Percentiles rank a stretch among this genome's conserved stretches.
phyloP scores from a whole-genome alignment of 2,113 vertebrate genomes.

The Neodontobutis hainanensis region DNA sequence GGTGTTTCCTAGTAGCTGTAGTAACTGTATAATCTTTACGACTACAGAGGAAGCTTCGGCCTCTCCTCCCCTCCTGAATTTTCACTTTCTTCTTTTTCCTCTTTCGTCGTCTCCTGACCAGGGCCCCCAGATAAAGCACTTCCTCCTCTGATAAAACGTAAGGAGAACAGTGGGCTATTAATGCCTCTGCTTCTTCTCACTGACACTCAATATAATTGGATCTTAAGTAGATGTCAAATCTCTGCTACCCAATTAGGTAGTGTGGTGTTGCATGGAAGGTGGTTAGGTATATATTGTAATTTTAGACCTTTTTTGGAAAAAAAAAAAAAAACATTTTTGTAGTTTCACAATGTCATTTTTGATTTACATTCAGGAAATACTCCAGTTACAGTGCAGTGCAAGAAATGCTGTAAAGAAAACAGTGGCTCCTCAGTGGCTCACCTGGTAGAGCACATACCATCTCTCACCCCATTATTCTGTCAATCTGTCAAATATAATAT shows the following conservation, averaged over 20 bases:
- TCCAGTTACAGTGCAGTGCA: no score
- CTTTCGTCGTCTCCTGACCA: conserved; percentile 40
- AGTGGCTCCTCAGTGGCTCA: no score
- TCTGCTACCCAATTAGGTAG: not conserved
- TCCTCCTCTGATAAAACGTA: conserved; percentile 57
- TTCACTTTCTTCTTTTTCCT: conserved; percentile 54
- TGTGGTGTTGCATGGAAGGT: not conserved
- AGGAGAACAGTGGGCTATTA: conserved; percentile 43
- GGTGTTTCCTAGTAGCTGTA: conserved; percentile 14
- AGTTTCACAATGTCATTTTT: no score
- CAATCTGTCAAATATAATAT: no score
- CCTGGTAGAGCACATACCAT: no score
- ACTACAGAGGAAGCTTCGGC: conserved; percentile 45
- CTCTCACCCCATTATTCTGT: no score
- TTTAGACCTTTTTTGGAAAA: not conserved
- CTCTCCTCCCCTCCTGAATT: conserved; percentile 39
- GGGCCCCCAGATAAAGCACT: conserved; percentile 60
- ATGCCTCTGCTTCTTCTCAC: conserved; percentile 4
- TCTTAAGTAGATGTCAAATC: not conserved
- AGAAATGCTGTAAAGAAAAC: no score
- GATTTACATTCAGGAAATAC: no score
- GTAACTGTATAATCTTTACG: conserved; percentile 53
- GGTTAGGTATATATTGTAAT: not conserved
- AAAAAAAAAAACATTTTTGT: not conserved
- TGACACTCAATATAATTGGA: not conserved